Evolutionary conservation across 1,140 invertebrate species (phyloP), one percentile per base, ranked within the genome.

Genomic region (Apis dorsata): DNA sequence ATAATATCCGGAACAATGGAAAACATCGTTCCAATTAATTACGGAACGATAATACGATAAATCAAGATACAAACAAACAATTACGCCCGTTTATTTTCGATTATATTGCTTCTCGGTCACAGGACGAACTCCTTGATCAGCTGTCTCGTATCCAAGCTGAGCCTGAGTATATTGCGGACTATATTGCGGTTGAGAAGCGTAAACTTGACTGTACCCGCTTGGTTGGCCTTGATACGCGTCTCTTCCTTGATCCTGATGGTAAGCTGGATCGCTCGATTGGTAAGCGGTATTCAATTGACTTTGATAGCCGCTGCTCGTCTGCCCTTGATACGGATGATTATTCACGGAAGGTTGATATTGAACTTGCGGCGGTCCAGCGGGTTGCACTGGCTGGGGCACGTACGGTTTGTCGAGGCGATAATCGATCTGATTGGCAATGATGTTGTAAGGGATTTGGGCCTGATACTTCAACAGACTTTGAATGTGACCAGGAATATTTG

Each of bases 391-490:
- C 44, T 94, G 91, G 13, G 93, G 93, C 3, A 94, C 86, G 72
- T 94, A 94, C 0, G 92, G 92, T 51, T 93, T 93, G 0, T 92
- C 93, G 0, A 83, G 85, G 0, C 87, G 89, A 69, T 90, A 91
- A 4, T 53, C 75, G 11, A 94, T 91, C 57, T 89, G 90, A 66
- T 94, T 94, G 0, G 93, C 93, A 9, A 93, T 91, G 0, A 94
- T 92, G 34, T 94, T 91, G 66, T 94, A 93, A 0, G 93, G 93
- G 21, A 92, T 91, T 71, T 92, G 90, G 0, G 93, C 88, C 60
- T 94, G 93, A 55, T 82, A 94, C 15, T 90, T 90, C 15, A 94
- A 60, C 1, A 94, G 24, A 51, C 92, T 88, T 63, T 91, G 89
- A 60, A 94, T 89, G 1, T 87, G 69, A 2, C 78, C 19, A 0